phyloP scores from a whole-genome alignment of 2,888 invertebrate genomes.

The Apantesis nais region DNA sequence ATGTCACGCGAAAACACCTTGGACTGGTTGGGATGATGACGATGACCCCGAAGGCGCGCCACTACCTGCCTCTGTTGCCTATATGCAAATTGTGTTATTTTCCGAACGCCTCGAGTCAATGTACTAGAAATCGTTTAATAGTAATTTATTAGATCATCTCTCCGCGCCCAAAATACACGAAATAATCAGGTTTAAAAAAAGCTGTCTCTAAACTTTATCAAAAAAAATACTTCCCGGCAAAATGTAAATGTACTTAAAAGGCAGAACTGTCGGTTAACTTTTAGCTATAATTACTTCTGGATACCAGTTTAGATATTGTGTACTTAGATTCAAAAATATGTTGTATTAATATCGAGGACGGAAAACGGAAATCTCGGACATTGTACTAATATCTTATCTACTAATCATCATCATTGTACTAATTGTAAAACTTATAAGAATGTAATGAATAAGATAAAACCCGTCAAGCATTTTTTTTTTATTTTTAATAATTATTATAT shows the following conservation, averaged over 20 bases:
- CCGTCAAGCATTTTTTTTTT: no score
- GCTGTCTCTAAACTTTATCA: not conserved
- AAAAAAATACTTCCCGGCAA: not conserved
- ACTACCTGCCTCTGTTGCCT: conserved; percentile 77
- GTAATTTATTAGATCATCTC: conserved; percentile 75
- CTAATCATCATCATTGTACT: no score
- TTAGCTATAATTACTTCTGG: not conserved
- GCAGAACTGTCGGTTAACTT: not conserved
- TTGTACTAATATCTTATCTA: no score
- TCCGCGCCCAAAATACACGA: conserved; percentile 48
- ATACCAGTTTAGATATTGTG: not conserved
- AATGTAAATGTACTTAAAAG: not conserved
- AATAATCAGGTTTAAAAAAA: conserved; percentile 31
- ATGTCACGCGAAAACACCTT: conserved; percentile 74
- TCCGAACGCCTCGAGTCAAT: conserved; percentile 71
- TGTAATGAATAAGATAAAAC: no score
- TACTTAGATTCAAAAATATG: not conserved
- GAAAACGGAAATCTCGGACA: not conserved
- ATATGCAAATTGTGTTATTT: conserved; percentile 80
- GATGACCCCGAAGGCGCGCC: conserved; percentile 71
- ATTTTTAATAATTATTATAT: no score
- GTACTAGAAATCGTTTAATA: conserved; percentile 67
- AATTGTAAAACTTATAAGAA: no score
- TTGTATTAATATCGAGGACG: not conserved
- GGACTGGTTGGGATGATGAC: conserved; percentile 76